Conservation (phyloP, 2,113 vertebrate species). For the Rattus norvegicus region GRCr8 NC_086020.1:136478001-136478500, state of each 20-base stretch:
- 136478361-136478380: slow-evolving; percentile 98
- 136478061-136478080: slow-evolving; percentile 98
- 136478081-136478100: slow-evolving; percentile 99
- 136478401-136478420: slow-evolving; percentile 97
- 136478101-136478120: slow-evolving; percentile 95
- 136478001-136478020: background rate
- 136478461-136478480: slow-evolving; percentile 94
- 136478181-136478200: slow-evolving; percentile 98
- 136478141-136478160: slow-evolving; percentile 98
- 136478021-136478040: slow-evolving; percentile 87
- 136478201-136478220: slow-evolving; percentile 86
- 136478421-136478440: slow-evolving; percentile 97
- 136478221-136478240: slow-evolving; percentile 94
- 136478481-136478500: slow-evolving; percentile 91
- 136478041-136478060: slow-evolving; percentile 87
- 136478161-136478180: slow-evolving; percentile 94
- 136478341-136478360: slow-evolving; percentile 97
- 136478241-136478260: slow-evolving; percentile 94
- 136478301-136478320: slow-evolving; percentile 90
- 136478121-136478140: slow-evolving; percentile 92
- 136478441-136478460: slow-evolving; percentile 93
- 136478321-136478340: slow-evolving; percentile 96
- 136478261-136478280: no score
- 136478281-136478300: no score
- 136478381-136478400: slow-evolving; percentile 99